Evolutionary conservation across 2,888 invertebrate genomes (phyloP).

Genomic region (Trissoscelio sp.): DNA sequence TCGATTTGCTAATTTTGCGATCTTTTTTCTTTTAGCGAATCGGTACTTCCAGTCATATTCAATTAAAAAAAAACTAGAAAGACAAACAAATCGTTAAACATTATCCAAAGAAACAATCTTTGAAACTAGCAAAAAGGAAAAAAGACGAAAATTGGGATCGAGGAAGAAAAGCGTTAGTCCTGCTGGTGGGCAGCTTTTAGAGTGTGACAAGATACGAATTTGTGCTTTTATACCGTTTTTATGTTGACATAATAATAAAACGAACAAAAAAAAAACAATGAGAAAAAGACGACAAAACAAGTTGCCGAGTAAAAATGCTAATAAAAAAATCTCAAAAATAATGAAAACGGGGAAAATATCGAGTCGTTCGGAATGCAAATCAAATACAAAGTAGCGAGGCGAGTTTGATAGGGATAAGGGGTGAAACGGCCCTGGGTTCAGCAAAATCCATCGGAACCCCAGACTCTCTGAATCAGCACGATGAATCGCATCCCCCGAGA

Average conservation of each 20-base stretch:
- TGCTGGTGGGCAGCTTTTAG: slow-evolving; percentile 70
- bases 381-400: slow-evolving; percentile 42
- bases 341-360: neutral
- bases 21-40: slow-evolving; percentile 52
- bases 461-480: slow-evolving; percentile 19
- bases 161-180: slow-evolving; percentile 67
- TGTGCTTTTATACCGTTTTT: slow-evolving; percentile 66
- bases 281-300: neutral
- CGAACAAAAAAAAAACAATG: slow-evolving; percentile 1
- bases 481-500: slow-evolving; percentile 15
- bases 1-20: slow-evolving; percentile 52
- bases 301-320: slow-evolving; percentile 19
- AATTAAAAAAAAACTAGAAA: neutral
- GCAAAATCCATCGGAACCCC: slow-evolving; percentile 29
- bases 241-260: slow-evolving; percentile 43
- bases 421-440: slow-evolving; percentile 6
- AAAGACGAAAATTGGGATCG: slow-evolving; percentile 45
- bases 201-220: slow-evolving; percentile 60
- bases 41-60: slow-evolving; percentile 40
- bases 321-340: neutral
- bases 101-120: slow-evolving; percentile 9
- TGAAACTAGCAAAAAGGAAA: neutral
- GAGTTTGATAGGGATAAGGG: slow-evolving; percentile 41
- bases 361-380: slow-evolving; percentile 38
- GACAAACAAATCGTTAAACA: slow-evolving; percentile 14